A percentile compares a stretch with the other conserved stretches of the same genome.
Conservation (phyloP, 2,113 vertebrate species). For the Bettongia penicillata region DNA sequence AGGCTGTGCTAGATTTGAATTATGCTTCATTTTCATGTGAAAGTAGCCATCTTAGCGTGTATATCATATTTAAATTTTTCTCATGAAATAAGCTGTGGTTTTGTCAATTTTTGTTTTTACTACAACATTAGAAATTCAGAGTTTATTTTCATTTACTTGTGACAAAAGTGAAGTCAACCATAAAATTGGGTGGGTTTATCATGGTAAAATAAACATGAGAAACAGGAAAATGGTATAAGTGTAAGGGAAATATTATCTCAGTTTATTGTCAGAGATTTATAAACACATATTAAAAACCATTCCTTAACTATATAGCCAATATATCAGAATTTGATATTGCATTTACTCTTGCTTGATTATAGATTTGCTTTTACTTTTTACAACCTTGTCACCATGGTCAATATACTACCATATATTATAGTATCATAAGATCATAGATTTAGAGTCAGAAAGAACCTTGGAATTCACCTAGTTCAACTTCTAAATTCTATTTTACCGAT, state of each 20-base stretch:
- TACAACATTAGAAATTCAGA: neutral
- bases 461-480: neutral
- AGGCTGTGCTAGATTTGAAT: neutral
- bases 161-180: neutral
- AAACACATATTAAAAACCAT: slow-evolving; percentile 16
- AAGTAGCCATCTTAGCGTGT: neutral
- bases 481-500: neutral
- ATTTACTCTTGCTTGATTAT: slow-evolving; percentile 4
- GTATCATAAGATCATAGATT: neutral
- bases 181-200: slow-evolving; percentile 23
- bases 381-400: slow-evolving; percentile 24
- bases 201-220: slow-evolving; percentile 25
- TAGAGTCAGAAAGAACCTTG: neutral
- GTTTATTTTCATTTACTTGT: neutral
- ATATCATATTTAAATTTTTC: slow-evolving; percentile 3
- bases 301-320: slow-evolving; percentile 29
- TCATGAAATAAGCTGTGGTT: neutral
- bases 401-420: slow-evolving; percentile 42
- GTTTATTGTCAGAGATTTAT: neutral
- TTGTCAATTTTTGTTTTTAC: slow-evolving; percentile 12
- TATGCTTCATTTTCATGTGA: neutral
- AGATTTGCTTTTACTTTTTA: slow-evolving; percentile 46
- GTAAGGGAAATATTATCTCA: slow-evolving; percentile 8
- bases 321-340: slow-evolving; percentile 13
- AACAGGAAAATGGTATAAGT: neutral